Evolutionary conservation across 1,140 invertebrate species (phyloP), one percentile per base, ranked within the genome.

Genomic region (Carposina sasakii): DNA sequence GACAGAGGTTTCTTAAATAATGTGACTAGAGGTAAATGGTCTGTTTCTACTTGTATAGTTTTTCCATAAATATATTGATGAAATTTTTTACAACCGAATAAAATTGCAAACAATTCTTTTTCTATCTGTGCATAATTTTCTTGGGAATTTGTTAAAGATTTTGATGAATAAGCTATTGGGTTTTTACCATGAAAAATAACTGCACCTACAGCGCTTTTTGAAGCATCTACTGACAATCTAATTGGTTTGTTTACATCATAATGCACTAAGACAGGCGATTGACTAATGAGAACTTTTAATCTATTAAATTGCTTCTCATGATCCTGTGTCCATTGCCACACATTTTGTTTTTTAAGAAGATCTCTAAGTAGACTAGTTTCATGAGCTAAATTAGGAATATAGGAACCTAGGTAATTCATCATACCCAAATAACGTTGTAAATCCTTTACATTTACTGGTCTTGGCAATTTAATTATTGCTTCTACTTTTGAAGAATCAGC

Each of bases 241-340:
- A 13, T 10, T 13, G 15, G 28, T n/a, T 33, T 33, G n/a, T 33
- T 33, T 33, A 8, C 5, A 13, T 33, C 30, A 33, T 33, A 71
- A 19, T 51, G 23, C 23, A 30, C 44, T 19, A 75, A 43, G 9
- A 63, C 52, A 17, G 63, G 61, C n/a, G 43, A 20, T 3, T 40
- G 48, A 16, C 39, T 46, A 16, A 76, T 37, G 8, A 58, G 13
- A 30, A 34, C n/a, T 52, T 75, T 75, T 3, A 76, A 19, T 20
- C 54, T 43, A 3, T 63, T 28, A 45, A 78, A 73, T 36, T 62
- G 53, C 41, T 48, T 21, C 16, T 67, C 45, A 40, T 48, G 46
- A n/a, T 30, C 30, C 1, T 39, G 34, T 39, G 36, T 24, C 46
- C 46, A 48, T 20, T 40, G 36, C 46, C 46, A 48, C 13, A 28